phyloP scores from a whole-genome alignment of 2,113 vertebrate species.

The Ictalurus punctatus region DNA sequence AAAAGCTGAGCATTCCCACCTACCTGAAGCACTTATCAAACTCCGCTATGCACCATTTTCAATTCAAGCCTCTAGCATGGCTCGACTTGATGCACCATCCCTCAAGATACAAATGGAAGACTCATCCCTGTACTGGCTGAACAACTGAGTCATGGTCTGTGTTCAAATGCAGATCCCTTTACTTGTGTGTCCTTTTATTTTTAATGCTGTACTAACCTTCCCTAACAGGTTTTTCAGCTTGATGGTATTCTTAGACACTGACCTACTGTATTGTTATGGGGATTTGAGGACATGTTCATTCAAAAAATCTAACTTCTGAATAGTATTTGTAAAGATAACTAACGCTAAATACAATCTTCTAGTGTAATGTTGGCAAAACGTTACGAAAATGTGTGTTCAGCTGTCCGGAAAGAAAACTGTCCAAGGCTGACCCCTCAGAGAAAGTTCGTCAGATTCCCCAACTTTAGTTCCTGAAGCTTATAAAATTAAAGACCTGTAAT shows the following conservation, averaged over 20 bases:
- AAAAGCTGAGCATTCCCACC: background rate
- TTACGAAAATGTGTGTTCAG: background rate
- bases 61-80: background rate
- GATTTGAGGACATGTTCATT: background rate
- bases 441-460: background rate
- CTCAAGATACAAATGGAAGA: background rate
- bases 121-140: background rate
- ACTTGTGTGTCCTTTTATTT: background rate
- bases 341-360: background rate
- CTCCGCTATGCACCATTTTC: background rate
- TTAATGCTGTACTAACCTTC: background rate
- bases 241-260: background rate
- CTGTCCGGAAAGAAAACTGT: background rate
- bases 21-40: background rate
- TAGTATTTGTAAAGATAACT: background rate
- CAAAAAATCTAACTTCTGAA: background rate
- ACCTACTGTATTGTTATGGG: too few species aligned
- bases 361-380: background rate
- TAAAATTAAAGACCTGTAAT: constrained; percentile 8
- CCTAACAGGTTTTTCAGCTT: background rate
- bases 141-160: background rate
- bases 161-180: background rate
- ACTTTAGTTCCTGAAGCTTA: background rate
- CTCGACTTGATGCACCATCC: background rate
- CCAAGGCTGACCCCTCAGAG: background rate